Percentiles rank a stretch among this genome's conserved stretches.
These are phyloP conservation scores for Frankliniella fusca DNA, from an alignment of 2,888 invertebrate species.

Conservation along the genomic window DNA sequence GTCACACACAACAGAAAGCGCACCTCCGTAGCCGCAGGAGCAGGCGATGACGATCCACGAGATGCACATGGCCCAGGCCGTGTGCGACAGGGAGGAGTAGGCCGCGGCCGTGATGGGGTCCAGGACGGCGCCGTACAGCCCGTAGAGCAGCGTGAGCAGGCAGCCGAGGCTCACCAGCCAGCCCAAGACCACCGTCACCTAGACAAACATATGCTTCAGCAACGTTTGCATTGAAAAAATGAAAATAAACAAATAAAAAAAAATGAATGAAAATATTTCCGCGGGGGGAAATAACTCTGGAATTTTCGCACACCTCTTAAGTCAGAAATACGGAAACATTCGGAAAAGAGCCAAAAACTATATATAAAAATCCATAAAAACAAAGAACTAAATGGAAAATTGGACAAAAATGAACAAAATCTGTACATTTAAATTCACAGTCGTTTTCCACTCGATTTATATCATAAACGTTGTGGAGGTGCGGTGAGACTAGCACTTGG, in stretches of 20 bases:
- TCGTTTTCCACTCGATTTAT: no score
- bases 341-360: no score
- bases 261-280: background rate
- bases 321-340: no score
- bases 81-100: constrained; percentile 76
- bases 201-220: constrained; percentile 40
- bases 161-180: constrained; percentile 66
- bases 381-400: no score
- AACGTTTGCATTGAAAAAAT: background rate
- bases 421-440: no score
- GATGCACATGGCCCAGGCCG: constrained; percentile 74
- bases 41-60: constrained; percentile 83
- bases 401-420: no score
- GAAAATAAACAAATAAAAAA: background rate
- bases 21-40: constrained; percentile 77
- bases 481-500: no score
- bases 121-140: constrained; percentile 67
- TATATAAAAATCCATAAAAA: no score
- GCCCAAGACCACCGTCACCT: constrained; percentile 63
- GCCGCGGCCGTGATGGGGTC: constrained; percentile 66
- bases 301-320: no score
- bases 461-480: no score
- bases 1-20: constrained; percentile 30
- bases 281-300: no score
- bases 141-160: constrained; percentile 70